Evolutionary conservation across 2,888 invertebrate species (phyloP).

Genomic region (Pristionchus mayeri): DNA sequence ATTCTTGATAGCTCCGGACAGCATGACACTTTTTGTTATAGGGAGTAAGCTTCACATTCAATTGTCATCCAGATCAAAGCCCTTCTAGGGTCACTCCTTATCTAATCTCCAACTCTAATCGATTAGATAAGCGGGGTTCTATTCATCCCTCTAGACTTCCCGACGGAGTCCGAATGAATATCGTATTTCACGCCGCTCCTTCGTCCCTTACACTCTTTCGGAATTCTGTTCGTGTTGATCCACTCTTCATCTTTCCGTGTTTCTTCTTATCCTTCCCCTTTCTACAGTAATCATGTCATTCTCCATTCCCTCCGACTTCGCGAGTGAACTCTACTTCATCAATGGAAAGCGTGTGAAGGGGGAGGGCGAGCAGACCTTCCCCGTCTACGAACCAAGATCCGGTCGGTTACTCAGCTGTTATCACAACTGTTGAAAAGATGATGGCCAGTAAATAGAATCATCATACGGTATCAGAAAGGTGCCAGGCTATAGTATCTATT

Average conservation of each 20-base stretch:
- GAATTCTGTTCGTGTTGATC: neutral
- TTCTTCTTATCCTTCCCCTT: neutral
- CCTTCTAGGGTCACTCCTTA: neutral
- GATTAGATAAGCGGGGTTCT: constrained; percentile 7
- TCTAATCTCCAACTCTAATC: neutral
- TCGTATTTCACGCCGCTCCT: neutral
- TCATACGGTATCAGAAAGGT: too few species aligned
- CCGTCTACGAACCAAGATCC: constrained; percentile 46
- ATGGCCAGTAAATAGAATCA: too few species aligned
- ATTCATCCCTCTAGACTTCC: neutral
- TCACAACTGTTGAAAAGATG: neutral
- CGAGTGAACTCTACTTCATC: constrained; percentile 63
- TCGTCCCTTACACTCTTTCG: neutral
- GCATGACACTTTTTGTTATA: too few species aligned
- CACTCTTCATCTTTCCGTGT: neutral
- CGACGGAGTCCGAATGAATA: neutral
- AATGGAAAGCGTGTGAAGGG: constrained; percentile 58
- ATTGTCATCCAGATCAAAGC: neutral
- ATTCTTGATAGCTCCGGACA: too few species aligned
- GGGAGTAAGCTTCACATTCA: too few species aligned
- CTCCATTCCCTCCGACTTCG: constrained; percentile 58
- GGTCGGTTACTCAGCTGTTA: constrained; percentile 13
- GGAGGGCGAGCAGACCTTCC: constrained; percentile 45
- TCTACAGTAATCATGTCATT: constrained; percentile 51
- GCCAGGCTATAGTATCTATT: too few species aligned